These are phyloP conservation scores for Barnardius zonarius DNA, from an alignment of 2,113 vertebrate genomes.

Conservation along the genomic window DNA sequence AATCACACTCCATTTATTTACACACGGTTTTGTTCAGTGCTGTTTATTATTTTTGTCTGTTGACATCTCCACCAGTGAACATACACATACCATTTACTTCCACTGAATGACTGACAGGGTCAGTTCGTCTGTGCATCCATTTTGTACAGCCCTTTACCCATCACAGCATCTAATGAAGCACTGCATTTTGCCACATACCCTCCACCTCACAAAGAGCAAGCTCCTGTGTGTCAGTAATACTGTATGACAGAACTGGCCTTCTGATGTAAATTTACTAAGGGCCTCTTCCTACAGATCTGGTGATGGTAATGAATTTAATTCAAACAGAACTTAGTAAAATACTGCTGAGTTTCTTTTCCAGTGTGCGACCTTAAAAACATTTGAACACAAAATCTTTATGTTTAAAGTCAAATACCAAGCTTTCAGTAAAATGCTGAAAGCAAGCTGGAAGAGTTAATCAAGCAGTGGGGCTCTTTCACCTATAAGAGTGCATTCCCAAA, in stretches of 20 bases:
- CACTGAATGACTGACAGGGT: background rate
- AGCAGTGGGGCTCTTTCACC: background rate
- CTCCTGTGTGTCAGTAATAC: background rate
- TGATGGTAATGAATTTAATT: background rate
- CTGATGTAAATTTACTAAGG: background rate
- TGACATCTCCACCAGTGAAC: background rate
- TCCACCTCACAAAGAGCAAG: background rate
- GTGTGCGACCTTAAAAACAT: background rate
- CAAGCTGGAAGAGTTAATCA: background rate
- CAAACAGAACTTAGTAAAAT: background rate
- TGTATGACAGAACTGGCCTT: background rate
- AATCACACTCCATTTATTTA: background rate
- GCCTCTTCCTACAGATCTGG: background rate
- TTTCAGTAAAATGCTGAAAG: background rate
- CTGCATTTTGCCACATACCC: background rate
- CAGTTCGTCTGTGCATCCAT: background rate
- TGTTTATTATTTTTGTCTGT: background rate
- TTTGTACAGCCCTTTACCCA: background rate
- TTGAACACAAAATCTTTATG: background rate
- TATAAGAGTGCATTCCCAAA: background rate
- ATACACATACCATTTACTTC: background rate
- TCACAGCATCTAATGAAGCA: background rate
- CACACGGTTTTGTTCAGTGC: background rate
- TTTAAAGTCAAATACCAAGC: background rate
- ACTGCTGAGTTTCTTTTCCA: background rate